Conservation (phyloP, 35 echinoderm and acorn worm genomes). For the Patiria miniata region DNA sequence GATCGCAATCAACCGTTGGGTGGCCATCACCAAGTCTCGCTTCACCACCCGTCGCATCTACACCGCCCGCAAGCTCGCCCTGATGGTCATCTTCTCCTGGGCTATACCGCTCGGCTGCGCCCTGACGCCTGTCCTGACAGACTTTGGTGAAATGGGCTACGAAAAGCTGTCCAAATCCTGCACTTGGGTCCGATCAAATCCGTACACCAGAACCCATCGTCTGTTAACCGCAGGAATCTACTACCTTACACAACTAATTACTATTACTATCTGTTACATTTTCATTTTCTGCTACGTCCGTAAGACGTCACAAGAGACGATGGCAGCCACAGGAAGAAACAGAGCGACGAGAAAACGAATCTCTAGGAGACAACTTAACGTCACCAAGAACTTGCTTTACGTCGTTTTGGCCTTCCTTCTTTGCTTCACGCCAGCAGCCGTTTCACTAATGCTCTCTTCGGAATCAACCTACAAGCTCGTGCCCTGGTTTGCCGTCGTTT, state of each 20-base stretch:
- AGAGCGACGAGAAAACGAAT: not conserved
- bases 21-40: slow-evolving; percentile 16
- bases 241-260: slow-evolving; percentile 14
- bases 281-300: slow-evolving; percentile 20
- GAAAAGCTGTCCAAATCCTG: slow-evolving; percentile 29
- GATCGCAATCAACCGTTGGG: slow-evolving; percentile 50
- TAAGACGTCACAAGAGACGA: too few relatives aligned
- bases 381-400: slow-evolving; percentile 67
- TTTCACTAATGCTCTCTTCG: not conserved
- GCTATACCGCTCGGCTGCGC: not conserved
- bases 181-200: not conserved
- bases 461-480: not conserved
- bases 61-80: slow-evolving; percentile 18
- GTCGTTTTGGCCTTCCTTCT: slow-evolving; percentile 49
- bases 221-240: slow-evolving; percentile 7
- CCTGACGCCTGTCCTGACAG: slow-evolving; percentile 2
- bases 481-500: not conserved
- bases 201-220: slow-evolving; percentile 4
- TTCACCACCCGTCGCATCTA: slow-evolving; percentile 13
- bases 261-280: slow-evolving; percentile 24
- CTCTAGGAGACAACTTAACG: slow-evolving; percentile 26
- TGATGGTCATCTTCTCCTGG: slow-evolving; percentile 40
- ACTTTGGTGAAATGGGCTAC: slow-evolving; percentile 35
- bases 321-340: not conserved
- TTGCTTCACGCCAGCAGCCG: slow-evolving; percentile 37